These are phyloP conservation scores for Caranx melampygus DNA, from an alignment of 2,113 vertebrate species.

Conservation along the genomic window DNA sequence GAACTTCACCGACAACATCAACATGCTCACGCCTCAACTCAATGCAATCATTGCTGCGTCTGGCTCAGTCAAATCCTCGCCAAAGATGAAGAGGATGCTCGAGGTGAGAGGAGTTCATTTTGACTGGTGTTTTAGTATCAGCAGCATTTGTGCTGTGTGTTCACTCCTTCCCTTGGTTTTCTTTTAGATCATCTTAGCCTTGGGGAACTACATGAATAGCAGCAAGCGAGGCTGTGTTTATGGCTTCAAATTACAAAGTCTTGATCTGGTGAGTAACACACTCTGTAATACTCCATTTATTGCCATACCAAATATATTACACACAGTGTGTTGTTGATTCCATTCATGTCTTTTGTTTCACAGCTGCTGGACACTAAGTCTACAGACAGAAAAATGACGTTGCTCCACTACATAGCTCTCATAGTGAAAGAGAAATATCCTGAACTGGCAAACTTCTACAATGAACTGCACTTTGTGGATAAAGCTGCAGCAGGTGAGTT, in stretches of 20 bases:
- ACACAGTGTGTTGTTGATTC: background rate
- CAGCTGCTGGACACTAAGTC: slow-evolving; percentile 99
- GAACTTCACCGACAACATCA: slow-evolving; percentile 91
- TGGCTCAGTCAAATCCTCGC: slow-evolving; percentile 93
- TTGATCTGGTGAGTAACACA: slow-evolving; percentile 84
- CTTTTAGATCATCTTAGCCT: slow-evolving; percentile 91
- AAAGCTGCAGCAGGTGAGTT: slow-evolving; percentile 93
- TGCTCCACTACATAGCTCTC: slow-evolving; percentile 96
- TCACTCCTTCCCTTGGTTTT: background rate
- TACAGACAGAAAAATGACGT: slow-evolving; percentile 95
- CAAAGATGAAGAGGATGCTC: slow-evolving; percentile 93
- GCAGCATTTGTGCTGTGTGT: background rate
- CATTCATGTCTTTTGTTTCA: background rate
- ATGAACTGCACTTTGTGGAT: slow-evolving; percentile 95
- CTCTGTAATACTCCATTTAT: background rate
- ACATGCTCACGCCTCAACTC: slow-evolving; percentile 94
- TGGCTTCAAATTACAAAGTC: slow-evolving; percentile 94
- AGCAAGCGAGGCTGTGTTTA: slow-evolving; percentile 96
- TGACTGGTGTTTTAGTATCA: background rate
- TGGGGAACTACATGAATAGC: slow-evolving; percentile 99
- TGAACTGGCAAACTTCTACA: slow-evolving; percentile 92
- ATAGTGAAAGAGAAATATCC: slow-evolving; percentile 95
- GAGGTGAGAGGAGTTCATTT: slow-evolving; percentile 83
- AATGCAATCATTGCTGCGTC: slow-evolving; percentile 96
- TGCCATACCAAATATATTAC: background rate